A percentile compares a stretch with the other conserved stretches of the same genome.
Conservation (phyloP, 1,140 invertebrate species). For the Acromyrmex echinatior region DNA sequence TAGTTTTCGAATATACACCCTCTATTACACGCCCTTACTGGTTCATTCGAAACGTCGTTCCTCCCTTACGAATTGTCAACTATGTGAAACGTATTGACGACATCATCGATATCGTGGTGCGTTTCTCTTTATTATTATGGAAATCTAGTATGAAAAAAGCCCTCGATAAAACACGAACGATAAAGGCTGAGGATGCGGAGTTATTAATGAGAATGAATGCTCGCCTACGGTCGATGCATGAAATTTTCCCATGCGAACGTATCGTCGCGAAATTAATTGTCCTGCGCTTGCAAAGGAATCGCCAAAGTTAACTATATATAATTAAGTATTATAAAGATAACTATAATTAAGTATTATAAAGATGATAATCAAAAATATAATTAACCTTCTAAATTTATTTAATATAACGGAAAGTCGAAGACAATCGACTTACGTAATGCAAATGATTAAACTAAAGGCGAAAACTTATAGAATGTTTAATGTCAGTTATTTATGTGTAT, state of each 20-base stretch:
- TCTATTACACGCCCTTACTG: constrained; percentile 35
- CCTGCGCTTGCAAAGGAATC: neutral
- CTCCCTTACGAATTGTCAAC: constrained; percentile 27
- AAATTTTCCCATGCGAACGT: constrained; percentile 47
- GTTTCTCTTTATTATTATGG: constrained; percentile 58
- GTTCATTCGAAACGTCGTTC: constrained; percentile 6
- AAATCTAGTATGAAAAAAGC: constrained; percentile 43
- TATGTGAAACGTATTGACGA: constrained; percentile 41
- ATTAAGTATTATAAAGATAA: neutral
- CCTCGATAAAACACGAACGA: constrained; percentile 23
- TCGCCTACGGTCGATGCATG: neutral
- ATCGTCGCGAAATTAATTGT: constrained; percentile 25
- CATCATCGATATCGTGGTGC: constrained; percentile 51
- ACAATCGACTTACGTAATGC: neutral
- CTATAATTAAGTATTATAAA: neutral
- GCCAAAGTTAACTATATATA: neutral
- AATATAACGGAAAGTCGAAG: neutral
- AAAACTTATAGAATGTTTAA: neutral
- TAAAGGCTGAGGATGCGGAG: constrained; percentile 21
- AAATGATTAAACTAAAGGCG: neutral
- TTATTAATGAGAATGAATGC: constrained; percentile 49
- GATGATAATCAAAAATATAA: neutral
- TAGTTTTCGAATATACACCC: constrained; percentile 57
- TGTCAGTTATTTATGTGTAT: neutral
- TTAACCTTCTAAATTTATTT: neutral